Evolutionary conservation across 2,113 vertebrate species (phyloP), one percentile per base, ranked within the genome.

Genomic region (Mugil cephalus): DNA sequence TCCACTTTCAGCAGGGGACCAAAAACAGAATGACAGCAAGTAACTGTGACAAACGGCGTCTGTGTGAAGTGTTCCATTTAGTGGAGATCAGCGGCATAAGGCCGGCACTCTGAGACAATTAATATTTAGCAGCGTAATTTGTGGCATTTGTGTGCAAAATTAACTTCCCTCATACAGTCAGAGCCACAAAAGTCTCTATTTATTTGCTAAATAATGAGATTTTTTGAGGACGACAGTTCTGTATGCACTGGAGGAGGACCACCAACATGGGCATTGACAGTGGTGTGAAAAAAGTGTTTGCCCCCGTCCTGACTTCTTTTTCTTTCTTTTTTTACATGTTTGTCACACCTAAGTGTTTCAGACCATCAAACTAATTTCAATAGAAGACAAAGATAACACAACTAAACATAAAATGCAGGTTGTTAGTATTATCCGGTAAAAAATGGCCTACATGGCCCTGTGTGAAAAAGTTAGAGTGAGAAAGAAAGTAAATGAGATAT

Each of bases 21-120:
- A 56, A 87, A 86, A 60, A 68, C 11, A n/a, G 74, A 67, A 78
- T 64, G 87, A 82, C 77, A 82, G 75, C 71, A 77, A 81, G 81
- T 89, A 88, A 90, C 71, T 79, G 78, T 79, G 87, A 86, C 78
- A 81, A 91, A 91, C 70, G 45, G 70, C 36, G 18, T 68, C 78
- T 59, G 62, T 56, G 63, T 75, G 73, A 82, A 90, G 82, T 70
- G 69, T 52, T 74, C 59, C 64, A 69, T 89, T 85, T 65, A 77
- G 67, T 54, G 62, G 50, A 69, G 83, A 84, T 80, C 75, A 70
- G 82, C 65, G 83, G 68, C 87, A 88, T 80, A 82, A 66, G 76
- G 79, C 55, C 56, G 8, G 68, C 71, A 65, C 80, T 87, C 65
- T 79, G 82, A 86, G 64, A 51, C 74, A 46, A 83, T 89, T 82